These are phyloP conservation scores for Lycocorax pyrrhopterus DNA, from an alignment of 2,113 vertebrate genomes.

Conservation along the genomic window DNA sequence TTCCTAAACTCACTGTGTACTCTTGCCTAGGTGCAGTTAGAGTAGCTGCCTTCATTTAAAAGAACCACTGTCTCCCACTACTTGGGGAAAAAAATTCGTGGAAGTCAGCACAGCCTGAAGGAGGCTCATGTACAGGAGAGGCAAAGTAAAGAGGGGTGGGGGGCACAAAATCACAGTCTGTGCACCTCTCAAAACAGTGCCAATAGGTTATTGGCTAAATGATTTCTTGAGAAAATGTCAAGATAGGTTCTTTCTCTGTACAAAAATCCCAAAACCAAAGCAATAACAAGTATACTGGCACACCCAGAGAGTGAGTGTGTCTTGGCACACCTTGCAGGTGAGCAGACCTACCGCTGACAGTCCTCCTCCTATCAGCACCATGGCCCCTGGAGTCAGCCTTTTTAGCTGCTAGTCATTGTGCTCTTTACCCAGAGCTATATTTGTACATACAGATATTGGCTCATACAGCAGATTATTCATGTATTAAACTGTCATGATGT, in stretches of 20 bases:
- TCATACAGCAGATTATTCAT: constrained; percentile 38
- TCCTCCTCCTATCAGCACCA: neutral
- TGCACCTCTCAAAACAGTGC: neutral
- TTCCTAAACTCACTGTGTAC: fast-evolving
- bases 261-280: neutral
- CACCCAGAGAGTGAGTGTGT: neutral
- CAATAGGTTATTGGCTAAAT: neutral
- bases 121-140: neutral
- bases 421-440: constrained; percentile 9
- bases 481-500: constrained; percentile 38
- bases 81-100: neutral
- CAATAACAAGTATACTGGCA: neutral
- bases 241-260: neutral
- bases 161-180: neutral
- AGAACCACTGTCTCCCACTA: neutral
- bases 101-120: neutral
- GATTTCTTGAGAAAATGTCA: neutral
- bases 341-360: neutral
- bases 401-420: neutral
- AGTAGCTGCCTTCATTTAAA: neutral
- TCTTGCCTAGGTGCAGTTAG: neutral
- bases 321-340: neutral
- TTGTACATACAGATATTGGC: neutral
- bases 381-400: neutral
- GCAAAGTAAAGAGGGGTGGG: neutral